Conservation (phyloP, 2,888 invertebrate genomes). For the Carcina quercana region DNA sequence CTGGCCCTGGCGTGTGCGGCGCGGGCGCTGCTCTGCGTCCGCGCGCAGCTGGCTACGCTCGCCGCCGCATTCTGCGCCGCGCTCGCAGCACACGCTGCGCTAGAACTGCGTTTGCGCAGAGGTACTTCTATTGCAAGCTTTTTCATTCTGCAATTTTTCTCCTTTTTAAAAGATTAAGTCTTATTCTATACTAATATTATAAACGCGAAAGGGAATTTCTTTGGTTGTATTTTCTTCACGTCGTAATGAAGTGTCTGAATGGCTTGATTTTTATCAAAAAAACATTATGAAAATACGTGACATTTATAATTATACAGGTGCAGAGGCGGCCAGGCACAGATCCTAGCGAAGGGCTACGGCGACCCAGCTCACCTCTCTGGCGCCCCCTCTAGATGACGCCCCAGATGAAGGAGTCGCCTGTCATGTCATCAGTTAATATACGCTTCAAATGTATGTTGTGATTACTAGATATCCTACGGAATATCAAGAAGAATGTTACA, state of each 20-base stretch:
- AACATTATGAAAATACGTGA: no score
- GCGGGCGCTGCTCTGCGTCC: constrained; percentile 76
- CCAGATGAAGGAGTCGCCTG: constrained; percentile 27
- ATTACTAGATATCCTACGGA: no score
- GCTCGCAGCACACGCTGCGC: constrained; percentile 45
- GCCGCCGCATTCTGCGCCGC: constrained; percentile 55
- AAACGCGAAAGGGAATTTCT: no score
- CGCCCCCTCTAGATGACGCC: constrained; percentile 29
- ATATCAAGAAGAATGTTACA: no score
- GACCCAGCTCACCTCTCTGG: constrained; percentile 40
- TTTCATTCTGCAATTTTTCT: no score
- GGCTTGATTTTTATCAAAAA: no score
- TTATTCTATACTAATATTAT: no score
- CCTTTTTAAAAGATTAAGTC: no score
- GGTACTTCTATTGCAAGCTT: constrained; percentile 20
- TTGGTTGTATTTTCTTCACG: no score
- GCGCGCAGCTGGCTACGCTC: constrained; percentile 57
- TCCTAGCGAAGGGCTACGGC: constrained; percentile 61
- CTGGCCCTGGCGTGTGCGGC: constrained; percentile 77
- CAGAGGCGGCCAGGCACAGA: constrained; percentile 40
- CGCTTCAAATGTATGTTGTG: no score
- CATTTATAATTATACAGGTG: constrained; percentile 20
- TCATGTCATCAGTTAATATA: constrained; percentile 35
- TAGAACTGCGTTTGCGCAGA: constrained; percentile 42
- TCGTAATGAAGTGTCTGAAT: no score